Evolutionary conservation across 1,140 invertebrate genomes (phyloP).

Genomic region (Oppia nitens): DNA sequence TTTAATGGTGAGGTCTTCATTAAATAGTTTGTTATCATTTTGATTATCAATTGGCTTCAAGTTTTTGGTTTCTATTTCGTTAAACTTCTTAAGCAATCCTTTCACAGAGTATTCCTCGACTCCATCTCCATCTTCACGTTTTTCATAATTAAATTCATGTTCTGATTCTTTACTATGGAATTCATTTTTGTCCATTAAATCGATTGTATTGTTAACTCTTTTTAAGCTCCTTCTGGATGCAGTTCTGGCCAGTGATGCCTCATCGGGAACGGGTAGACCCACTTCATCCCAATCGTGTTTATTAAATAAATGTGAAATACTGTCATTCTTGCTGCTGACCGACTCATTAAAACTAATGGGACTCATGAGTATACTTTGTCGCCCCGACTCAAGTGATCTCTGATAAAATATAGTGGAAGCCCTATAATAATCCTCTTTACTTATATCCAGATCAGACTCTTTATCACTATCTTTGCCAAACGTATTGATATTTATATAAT

Average conservation of each 20-base stretch:
- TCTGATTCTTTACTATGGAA: not conserved
- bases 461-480: not conserved
- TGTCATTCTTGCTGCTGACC: not conserved
- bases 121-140: constrained; percentile 3
- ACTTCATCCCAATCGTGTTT: constrained; percentile 29
- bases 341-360: not conserved
- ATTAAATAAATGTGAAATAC: not conserved
- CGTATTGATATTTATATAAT: constrained; percentile 21
- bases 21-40: not conserved
- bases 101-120: not conserved
- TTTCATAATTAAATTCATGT: not conserved
- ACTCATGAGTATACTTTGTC: not conserved
- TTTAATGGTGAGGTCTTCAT: not conserved
- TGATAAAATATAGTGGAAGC: constrained; percentile 20
- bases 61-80: not conserved
- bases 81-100: not conserved
- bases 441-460: constrained; percentile 14
- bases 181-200: not conserved
- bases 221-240: not conserved
- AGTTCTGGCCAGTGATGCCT: not conserved
- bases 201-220: not conserved
- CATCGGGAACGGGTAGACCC: constrained; percentile 19
- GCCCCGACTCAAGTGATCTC: not conserved
- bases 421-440: constrained; percentile 20
- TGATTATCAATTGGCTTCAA: not conserved